Conservation (phyloP, 1,140 invertebrate species). For the Drosophila auraria region DNA sequence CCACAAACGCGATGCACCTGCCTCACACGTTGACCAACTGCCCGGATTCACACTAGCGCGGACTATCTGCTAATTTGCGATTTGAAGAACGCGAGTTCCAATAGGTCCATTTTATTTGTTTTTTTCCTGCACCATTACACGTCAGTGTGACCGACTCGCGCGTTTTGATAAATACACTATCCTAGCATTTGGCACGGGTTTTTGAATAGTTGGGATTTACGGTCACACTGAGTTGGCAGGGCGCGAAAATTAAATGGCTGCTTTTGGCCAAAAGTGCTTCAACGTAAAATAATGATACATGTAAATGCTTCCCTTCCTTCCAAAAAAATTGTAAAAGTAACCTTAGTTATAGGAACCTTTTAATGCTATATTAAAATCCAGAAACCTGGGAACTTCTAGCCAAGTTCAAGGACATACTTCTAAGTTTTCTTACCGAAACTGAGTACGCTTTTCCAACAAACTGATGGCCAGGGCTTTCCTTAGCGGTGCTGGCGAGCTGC, state of each 20-base stretch:
- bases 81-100: conserved; percentile 10
- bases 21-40: conserved; percentile 4
- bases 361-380: not conserved
- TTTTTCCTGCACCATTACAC: conserved; percentile 19
- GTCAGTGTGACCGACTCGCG: not conserved
- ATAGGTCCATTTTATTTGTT: conserved; percentile 33
- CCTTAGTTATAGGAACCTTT: not conserved
- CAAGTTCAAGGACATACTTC: conserved; percentile 19
- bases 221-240: not conserved
- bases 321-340: not conserved
- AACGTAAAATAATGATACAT: not conserved
- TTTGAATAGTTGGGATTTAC: no score
- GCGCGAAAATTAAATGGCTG: not conserved
- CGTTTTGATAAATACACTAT: not conserved
- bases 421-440: conserved; percentile 62
- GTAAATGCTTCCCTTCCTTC: no score
- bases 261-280: not conserved
- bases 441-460: conserved; percentile 65
- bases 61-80: conserved; percentile 27
- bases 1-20: conserved; percentile 34
- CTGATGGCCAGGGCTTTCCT: conserved; percentile 36
- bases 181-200: not conserved
- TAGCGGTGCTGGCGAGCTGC: conserved; percentile 41
- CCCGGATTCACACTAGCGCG: conserved; percentile 6
- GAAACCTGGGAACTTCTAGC: not conserved